Base-by-base conservation (phyloP, 2,888 invertebrate species). In the Alitta virens region DNA sequence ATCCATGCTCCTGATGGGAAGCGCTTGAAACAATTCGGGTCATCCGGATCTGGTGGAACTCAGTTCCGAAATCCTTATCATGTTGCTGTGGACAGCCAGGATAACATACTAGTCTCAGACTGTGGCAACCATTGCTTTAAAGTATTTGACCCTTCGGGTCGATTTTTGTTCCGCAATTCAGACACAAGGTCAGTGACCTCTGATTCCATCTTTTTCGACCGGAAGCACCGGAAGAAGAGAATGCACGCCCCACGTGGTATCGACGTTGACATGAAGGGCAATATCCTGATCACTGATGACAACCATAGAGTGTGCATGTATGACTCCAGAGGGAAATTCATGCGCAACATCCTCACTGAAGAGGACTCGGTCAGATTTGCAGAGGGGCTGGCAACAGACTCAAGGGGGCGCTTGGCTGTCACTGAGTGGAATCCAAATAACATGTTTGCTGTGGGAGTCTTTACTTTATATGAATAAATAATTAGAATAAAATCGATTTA, bases 171-270 rank as follows among this genome's bases (percentile, higher is more conserved):
- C 56, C 52, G 26, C 24, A 60, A 54, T 27, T 16, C 18, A 5
- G 21, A 43, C n/a, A 40, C 9, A 21, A 21, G 33, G 21, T 23
- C 18, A 23, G 14, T 12, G 14, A 5, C 40, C 1, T 18, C 25
- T 14, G 1, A 9, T n/a, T 21, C 43, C 49, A 3, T 61, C 1
- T 46, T 40, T 40, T 25, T 56, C 14, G 63, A 62, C 3, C 12
- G 24, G 3, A 57, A 49, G n/a, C 14, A 21, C 12, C 50, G 51
- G 24, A 50, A 40, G 23, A 16, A 51, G 23, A 50, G 43, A 83
- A 94, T 99, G 83, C 97, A 97, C 83, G 95, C 95, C 85, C 99
- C 99, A 64, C 90, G 98, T 81, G 99, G 99, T 71, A 93, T 99
- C 65, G 94, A 96, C 16, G 94, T 98, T 63, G 98, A 99, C 82